These are phyloP conservation scores for Hypsopygia costalis DNA, from an alignment of 2,888 invertebrate species.

Conservation along the genomic window DNA sequence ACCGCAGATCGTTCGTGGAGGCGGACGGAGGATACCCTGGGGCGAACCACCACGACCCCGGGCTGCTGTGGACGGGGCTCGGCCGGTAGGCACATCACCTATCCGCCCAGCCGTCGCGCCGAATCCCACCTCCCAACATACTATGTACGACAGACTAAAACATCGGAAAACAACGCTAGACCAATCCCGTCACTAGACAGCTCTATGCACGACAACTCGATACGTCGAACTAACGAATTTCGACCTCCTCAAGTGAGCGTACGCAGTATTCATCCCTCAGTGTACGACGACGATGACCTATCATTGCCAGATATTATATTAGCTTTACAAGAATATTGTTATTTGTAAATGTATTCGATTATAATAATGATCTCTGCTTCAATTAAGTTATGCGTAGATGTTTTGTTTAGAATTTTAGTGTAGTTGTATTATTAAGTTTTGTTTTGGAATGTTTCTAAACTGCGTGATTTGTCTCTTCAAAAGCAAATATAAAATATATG, in stretches of 20 bases:
- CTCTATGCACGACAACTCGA: background rate
- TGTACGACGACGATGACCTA: slow-evolving; percentile 17
- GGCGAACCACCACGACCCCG: slow-evolving; percentile 83
- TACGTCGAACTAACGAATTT: background rate
- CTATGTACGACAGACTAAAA: slow-evolving; percentile 1
- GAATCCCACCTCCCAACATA: background rate
- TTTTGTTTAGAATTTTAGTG: too few species aligned
- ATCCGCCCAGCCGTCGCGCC: slow-evolving; percentile 11
- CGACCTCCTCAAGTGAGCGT: slow-evolving; percentile 14
- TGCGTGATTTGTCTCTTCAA: too few species aligned
- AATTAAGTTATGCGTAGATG: too few species aligned
- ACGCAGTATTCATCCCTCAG: slow-evolving; percentile 10
- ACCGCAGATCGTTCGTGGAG: slow-evolving; percentile 82
- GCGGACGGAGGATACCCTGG: slow-evolving; percentile 79
- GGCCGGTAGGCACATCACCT: slow-evolving; percentile 61
- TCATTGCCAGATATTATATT: slow-evolving; percentile 33
- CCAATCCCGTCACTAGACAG: background rate
- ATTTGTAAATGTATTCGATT: slow-evolving; percentile 21
- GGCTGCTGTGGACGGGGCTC: slow-evolving; percentile 83
- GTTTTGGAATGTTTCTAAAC: too few species aligned
- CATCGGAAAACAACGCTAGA: background rate
- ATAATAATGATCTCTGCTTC: background rate
- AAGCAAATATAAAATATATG: too few species aligned
- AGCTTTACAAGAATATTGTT: slow-evolving; percentile 37
- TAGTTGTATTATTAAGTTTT: too few species aligned